Evolutionary conservation across 23 tunicate species (phyloP).

Genomic region (Pegea sp.): DNA sequence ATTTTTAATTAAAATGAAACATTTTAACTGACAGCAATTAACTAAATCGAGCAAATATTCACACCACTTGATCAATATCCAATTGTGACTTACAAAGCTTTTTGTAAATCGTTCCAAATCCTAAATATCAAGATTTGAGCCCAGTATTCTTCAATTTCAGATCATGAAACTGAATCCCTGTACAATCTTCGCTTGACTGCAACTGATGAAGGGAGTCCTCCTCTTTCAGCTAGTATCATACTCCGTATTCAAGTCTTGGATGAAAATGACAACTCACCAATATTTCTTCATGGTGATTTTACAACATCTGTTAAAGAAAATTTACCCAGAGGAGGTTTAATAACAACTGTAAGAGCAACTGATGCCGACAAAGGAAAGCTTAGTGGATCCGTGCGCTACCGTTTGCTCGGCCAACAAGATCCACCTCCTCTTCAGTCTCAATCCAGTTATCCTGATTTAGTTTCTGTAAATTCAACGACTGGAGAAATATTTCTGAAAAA

Average conservation of each 20-base stretch:
- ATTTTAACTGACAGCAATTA: too few species aligned
- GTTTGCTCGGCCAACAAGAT: not conserved
- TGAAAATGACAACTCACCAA: not conserved
- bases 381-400: not conserved
- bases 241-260: not conserved
- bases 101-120: too few species aligned
- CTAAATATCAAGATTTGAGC: too few species aligned
- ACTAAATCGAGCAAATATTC: too few species aligned
- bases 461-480: not conserved
- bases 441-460: not conserved
- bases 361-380: not conserved
- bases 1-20: too few species aligned
- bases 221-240: not conserved
- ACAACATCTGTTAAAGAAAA: not conserved
- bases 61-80: too few species aligned
- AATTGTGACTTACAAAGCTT: too few species aligned
- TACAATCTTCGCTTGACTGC: not conserved
- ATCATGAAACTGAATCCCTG: not conserved
- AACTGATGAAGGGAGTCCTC: not conserved
- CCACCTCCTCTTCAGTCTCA: not conserved
- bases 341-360: not conserved
- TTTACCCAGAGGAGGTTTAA: not conserved
- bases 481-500: not conserved
- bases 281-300: not conserved
- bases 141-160: too few species aligned